Percentiles rank a stretch among this genome's conserved stretches.
Conservation (phyloP, 2,113 vertebrate species). For the Bos indicus region DNA sequence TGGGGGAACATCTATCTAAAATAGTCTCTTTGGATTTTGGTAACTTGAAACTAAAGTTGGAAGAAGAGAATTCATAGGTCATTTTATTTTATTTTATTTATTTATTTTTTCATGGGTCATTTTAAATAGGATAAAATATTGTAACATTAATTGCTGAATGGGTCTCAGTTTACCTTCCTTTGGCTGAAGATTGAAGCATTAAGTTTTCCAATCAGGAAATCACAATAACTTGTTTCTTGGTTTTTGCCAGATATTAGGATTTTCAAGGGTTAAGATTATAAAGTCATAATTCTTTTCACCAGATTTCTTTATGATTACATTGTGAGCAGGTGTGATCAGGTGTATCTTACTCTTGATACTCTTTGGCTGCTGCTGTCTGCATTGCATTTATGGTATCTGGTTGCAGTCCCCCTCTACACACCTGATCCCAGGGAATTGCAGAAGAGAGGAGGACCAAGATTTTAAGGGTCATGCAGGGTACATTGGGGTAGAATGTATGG, state of each 20-base stretch:
- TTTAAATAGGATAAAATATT: neutral
- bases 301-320: neutral
- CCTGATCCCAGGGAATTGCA: neutral
- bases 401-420: neutral
- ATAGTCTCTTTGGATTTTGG: neutral
- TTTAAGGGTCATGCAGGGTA: neutral
- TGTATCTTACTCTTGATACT: neutral
- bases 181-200: neutral
- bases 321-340: neutral
- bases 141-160: neutral
- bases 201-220: neutral
- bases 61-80: neutral
- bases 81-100: no score
- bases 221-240: neutral
- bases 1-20: neutral
- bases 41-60: neutral
- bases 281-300: neutral
- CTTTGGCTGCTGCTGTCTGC: neutral
- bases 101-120: neutral
- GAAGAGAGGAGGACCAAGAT: neutral
- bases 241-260: neutral
- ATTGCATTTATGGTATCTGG: neutral
- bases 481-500: neutral
- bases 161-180: neutral
- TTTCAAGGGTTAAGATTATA: neutral